Evolutionary conservation across 2,113 vertebrate genomes (phyloP).

Genomic region (Gopherus evgoodei): DNA sequence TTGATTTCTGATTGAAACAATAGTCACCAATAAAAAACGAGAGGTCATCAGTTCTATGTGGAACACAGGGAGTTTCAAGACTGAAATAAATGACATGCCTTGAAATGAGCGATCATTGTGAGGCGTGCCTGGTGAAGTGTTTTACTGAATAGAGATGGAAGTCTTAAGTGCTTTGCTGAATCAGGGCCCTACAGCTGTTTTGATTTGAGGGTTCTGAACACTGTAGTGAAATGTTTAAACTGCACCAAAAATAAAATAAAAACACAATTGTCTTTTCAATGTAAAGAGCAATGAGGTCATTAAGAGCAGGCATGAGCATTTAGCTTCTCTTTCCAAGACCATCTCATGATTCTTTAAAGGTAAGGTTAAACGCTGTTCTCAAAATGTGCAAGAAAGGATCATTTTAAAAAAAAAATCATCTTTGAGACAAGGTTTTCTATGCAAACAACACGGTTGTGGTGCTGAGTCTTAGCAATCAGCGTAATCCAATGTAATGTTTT

Average conservation of each 20-base stretch:
- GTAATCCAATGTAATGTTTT: conserved; percentile 20
- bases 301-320: background rate
- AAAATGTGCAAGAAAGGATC: background rate
- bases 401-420: background rate
- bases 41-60: background rate
- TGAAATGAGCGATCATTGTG: background rate
- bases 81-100: background rate
- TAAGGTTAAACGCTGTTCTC: background rate
- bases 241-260: conserved; percentile 5
- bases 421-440: background rate
- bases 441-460: conserved; percentile 3
- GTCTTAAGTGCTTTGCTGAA: background rate
- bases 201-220: background rate
- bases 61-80: background rate
- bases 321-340: background rate
- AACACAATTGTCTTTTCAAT: background rate
- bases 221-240: background rate
- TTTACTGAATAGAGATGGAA: background rate
- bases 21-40: background rate
- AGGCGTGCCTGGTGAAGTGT: background rate
- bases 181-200: background rate
- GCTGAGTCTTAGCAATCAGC: conserved; percentile 37
- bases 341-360: background rate
- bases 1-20: background rate
- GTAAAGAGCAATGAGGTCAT: background rate